Base-by-base conservation (phyloP, 2,888 invertebrate species). In the Scaptomyza flava region DNA sequence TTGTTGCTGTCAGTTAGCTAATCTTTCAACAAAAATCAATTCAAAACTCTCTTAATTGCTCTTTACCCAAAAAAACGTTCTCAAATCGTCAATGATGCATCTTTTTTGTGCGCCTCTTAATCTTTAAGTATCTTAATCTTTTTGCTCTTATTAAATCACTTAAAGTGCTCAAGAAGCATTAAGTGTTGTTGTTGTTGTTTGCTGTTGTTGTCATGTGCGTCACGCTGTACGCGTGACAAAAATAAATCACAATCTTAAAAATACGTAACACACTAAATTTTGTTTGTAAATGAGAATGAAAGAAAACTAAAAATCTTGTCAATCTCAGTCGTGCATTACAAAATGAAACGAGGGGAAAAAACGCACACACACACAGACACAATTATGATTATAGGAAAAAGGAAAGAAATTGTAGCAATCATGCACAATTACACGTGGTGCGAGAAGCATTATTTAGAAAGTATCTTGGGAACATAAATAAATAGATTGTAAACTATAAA, bases 241-340 rank as follows among this genome's bases (percentile, higher is more conserved):
- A 83, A 83, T 83, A 83, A 86, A 83, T 83, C 83, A 83, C 69
- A 81, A 75, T 82, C 68, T 77, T 63, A 77, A 77, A 80, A 78
- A 75, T 71, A 83, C 74, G 68, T 75, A 81, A 81, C 69, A 73
- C 27, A 67, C 50, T 70, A 69, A 77, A 81, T 83, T 77, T 72
- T 71, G 67, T n/a, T n/a, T n/a, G 64, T 71, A 83, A 83, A 83
- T 83, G 86, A 70, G 77, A 65, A 54, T 68, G 27, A 65, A 54
- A 69, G 27, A 38, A 31, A 17, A 17, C 2, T 6, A 52, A 33
- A 41, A 48, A 14, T 23, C 11, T 14, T 80, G 74, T 70, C 81
- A 77, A 14, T 17, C 54, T 47, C 63, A 53, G 43, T 61, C 47
- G 63, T 45, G 52, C 60, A 45, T 54, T 54, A 48, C 76, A 64